A percentile compares a stretch with the other conserved stretches of the same genome.
These are phyloP conservation scores for Heteromormyrus szaboi DNA, from an alignment of 2,797 vertebrate species.

Conservation along the genomic window DNA sequence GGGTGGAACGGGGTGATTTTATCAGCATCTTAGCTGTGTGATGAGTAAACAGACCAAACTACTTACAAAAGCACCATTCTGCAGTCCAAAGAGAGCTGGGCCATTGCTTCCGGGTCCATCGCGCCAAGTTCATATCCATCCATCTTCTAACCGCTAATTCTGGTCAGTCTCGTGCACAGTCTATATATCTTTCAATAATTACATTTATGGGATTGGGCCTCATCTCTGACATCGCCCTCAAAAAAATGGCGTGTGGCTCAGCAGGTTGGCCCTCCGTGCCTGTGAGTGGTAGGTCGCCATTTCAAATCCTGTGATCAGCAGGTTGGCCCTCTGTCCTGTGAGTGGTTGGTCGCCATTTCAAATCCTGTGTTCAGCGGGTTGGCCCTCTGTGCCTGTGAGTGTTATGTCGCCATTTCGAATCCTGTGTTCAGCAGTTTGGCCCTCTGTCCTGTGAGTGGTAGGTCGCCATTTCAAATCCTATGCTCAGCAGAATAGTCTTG, in stretches of 20 bases:
- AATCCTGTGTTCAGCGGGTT: neutral
- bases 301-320: neutral
- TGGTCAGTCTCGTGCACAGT: neutral
- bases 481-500: neutral
- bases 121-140: neutral
- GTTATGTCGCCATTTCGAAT: neutral
- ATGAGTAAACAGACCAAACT: neutral
- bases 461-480: neutral
- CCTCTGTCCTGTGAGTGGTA: neutral
- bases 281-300: neutral
- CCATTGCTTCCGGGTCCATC: neutral
- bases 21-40: neutral
- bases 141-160: neutral
- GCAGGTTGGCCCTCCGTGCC: too few species aligned
- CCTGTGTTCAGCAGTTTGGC: neutral
- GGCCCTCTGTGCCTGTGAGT: neutral
- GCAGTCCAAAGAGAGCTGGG: neutral
- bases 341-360: neutral
- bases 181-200: neutral
- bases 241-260: neutral
- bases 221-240: neutral
- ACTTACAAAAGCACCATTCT: neutral
- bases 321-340: neutral
- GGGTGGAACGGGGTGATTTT: neutral
- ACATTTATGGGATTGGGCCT: neutral